These are phyloP conservation scores for Corythaixoides concolor DNA, from an alignment of 2,113 vertebrate genomes.

Conservation along the genomic window DNA sequence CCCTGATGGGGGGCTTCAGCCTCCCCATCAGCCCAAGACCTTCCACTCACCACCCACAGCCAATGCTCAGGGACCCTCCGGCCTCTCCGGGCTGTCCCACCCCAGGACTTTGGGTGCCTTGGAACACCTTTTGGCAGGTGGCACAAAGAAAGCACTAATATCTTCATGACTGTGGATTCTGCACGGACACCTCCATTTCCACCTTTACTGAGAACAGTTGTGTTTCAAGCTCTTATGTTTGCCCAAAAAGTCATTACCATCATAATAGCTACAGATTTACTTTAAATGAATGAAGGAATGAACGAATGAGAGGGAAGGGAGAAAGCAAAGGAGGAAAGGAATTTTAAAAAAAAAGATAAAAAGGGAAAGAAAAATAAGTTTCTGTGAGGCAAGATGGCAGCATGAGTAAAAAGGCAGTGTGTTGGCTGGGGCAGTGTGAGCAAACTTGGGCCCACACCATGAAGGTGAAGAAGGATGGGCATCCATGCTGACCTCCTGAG, in stretches of 20 bases:
- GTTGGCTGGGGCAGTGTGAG: not conserved
- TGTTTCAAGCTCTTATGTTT: not conserved
- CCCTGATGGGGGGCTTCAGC: not conserved
- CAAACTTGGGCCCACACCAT: accelerated
- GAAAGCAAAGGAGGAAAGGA: not conserved
- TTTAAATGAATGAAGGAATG: not conserved
- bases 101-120: not conserved
- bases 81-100: not conserved
- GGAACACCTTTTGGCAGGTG: not conserved
- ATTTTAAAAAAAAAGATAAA: not conserved
- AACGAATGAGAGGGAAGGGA: not conserved
- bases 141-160: not conserved
- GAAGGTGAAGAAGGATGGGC: not conserved
- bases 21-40: not conserved
- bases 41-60: too few species aligned
- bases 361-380: not conserved
- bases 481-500: not conserved
- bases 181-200: not conserved
- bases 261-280: not conserved
- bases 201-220: not conserved
- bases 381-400: not conserved
- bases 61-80: not conserved
- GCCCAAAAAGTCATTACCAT: not conserved
- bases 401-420: not conserved
- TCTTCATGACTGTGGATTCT: not conserved